A percentile compares a stretch with the other conserved stretches of the same genome.
These are phyloP conservation scores for Benthosema pterotum DNA, from an alignment of 2,797 vertebrate species.

Conservation along the genomic window DNA sequence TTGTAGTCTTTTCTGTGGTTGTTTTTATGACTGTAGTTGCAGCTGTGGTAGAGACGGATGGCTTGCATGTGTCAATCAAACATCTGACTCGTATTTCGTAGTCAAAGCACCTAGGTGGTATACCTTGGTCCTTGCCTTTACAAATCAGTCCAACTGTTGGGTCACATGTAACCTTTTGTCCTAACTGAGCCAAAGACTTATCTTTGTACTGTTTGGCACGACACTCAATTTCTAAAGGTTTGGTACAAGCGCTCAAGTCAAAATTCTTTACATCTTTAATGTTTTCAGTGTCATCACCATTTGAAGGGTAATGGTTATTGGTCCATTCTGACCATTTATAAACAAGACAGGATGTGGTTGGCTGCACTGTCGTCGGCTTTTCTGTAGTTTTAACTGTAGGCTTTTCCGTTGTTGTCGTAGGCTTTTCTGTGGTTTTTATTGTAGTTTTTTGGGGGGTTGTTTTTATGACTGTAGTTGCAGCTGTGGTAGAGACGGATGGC, in stretches of 20 bases:
- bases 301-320: too few relatives aligned
- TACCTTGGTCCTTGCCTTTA: too few relatives aligned
- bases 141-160: too few relatives aligned
- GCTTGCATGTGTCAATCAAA: conserved; percentile 42
- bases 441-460: background rate
- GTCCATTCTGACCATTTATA: too few relatives aligned
- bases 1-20: too few relatives aligned
- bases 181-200: conserved; percentile 49
- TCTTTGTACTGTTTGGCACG: conserved; percentile 67
- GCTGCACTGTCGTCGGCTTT: too few relatives aligned
- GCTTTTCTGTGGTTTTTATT: background rate
- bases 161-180: conserved; percentile 73
- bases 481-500: conserved; percentile 2
- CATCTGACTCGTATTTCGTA: conserved; percentile 78
- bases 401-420: background rate
- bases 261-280: too few relatives aligned
- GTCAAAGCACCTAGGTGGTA: conserved; percentile 63
- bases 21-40: background rate
- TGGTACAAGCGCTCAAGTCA: conserved; percentile 58
- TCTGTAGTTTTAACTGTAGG: background rate
- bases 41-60: background rate
- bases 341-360: too few relatives aligned
- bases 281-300: too few relatives aligned
- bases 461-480: background rate
- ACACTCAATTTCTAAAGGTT: conserved; percentile 71